Conservation (phyloP, 2,888 invertebrate species). For the Tholera decimalis region DNA sequence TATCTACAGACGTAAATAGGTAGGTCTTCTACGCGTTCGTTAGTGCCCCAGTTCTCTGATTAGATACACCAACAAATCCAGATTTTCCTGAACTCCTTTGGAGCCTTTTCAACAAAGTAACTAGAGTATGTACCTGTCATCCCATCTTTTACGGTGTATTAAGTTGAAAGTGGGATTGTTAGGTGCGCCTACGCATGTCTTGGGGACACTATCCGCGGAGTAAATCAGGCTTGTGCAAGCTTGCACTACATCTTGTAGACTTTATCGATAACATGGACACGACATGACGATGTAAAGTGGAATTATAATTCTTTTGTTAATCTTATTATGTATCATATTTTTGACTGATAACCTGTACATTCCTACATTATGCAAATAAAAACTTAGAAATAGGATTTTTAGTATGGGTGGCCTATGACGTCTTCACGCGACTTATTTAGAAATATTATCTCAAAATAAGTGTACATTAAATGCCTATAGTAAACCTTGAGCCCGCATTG, state of each 20-base stretch:
- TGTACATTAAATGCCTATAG: too few species aligned
- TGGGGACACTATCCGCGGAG: constrained; percentile 73
- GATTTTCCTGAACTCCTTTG: constrained; percentile 32
- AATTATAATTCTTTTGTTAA: constrained; percentile 42
- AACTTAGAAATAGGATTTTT: neutral
- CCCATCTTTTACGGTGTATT: constrained; percentile 68
- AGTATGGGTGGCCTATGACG: neutral
- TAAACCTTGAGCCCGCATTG: too few species aligned
- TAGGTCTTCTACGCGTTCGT: constrained; percentile 35
- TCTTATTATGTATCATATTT: constrained; percentile 29
- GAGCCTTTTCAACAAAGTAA: constrained; percentile 36
- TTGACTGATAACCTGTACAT: constrained; percentile 1
- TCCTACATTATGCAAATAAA: neutral
- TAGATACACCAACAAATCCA: constrained; percentile 38
- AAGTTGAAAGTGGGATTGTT: constrained; percentile 66
- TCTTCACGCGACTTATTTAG: neutral
- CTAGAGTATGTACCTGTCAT: constrained; percentile 64
- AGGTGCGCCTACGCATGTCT: constrained; percentile 70
- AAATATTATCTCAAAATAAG: too few species aligned
- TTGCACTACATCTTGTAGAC: constrained; percentile 78
- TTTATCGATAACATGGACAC: constrained; percentile 76
- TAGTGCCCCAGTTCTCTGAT: constrained; percentile 42
- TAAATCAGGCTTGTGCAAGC: constrained; percentile 81
- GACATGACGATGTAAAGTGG: constrained; percentile 62
- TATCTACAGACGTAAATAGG: constrained; percentile 28